These are phyloP conservation scores for Microctonus aethiopoides DNA, from an alignment of 2,888 invertebrate genomes.

Conservation along the genomic window DNA sequence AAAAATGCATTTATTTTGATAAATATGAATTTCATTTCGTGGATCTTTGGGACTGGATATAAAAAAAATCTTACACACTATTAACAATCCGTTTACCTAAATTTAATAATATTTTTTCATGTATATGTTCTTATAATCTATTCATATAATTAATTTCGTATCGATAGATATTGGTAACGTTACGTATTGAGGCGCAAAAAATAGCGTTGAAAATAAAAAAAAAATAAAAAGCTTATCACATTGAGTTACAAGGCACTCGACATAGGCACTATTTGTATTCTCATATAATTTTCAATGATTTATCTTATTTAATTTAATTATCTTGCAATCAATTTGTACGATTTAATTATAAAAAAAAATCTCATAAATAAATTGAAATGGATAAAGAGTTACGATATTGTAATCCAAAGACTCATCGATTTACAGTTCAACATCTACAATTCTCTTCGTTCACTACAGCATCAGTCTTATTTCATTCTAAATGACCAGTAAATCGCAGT, in stretches of 20 bases:
- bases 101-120: background rate
- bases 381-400: background rate
- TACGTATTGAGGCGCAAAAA: background rate
- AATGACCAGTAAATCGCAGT: background rate
- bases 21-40: constrained; percentile 48
- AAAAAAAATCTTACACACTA: constrained; percentile 54
- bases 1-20: constrained; percentile 53
- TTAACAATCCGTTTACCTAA: constrained; percentile 27
- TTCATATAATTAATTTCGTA: constrained; percentile 33
- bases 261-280: constrained; percentile 32
- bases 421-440: background rate
- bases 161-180: constrained; percentile 41
- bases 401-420: background rate
- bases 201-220: background rate
- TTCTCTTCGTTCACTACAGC: background rate
- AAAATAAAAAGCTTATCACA: constrained; percentile 36
- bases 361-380: background rate
- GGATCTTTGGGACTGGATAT: constrained; percentile 54
- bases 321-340: background rate
- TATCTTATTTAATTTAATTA: background rate
- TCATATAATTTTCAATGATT: background rate
- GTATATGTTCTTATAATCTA: constrained; percentile 28
- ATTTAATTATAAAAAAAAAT: background rate
- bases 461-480: background rate
- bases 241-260: constrained; percentile 41